phyloP scores from a whole-genome alignment of 1,140 invertebrate genomes.

The Nylanderia fulva region DNA sequence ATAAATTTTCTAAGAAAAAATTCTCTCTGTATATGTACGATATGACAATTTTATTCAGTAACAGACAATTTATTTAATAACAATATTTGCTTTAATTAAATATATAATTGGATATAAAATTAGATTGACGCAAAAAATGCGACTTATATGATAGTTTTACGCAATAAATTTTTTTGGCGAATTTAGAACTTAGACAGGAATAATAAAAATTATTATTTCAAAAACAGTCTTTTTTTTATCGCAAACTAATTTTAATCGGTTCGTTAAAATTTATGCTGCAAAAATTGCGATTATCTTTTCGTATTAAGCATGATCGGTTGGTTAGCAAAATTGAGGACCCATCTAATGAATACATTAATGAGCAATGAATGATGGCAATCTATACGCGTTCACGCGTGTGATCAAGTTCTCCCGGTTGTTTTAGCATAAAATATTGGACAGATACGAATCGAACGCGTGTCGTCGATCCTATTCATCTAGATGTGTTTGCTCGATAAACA shows the following conservation, averaged over 20 bases:
- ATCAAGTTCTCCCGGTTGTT: conserved; percentile 45
- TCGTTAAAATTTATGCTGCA: conserved; percentile 8
- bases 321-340: not conserved
- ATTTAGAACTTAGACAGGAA: not conserved
- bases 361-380: conserved; percentile 14
- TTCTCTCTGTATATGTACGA: not conserved
- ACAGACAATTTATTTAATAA: too few species aligned
- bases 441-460: conserved; percentile 29
- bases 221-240: not conserved
- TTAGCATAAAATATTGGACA: conserved; percentile 59
- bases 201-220: not conserved
- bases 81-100: not conserved
- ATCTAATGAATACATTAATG: conserved; percentile 55
- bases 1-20: too few species aligned
- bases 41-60: not conserved
- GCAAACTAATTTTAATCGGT: conserved; percentile 5
- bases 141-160: not conserved
- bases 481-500: conserved; percentile 57
- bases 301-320: conserved; percentile 7
- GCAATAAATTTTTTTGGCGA: not conserved
- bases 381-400: conserved; percentile 43
- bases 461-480: conserved; percentile 36
- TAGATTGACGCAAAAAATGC: not conserved
- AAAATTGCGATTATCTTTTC: conserved; percentile 34
- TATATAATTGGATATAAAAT: not conserved